These are phyloP conservation scores for Probosciger aterrimus DNA, from an alignment of 2,113 vertebrate genomes.

Conservation along the genomic window DNA sequence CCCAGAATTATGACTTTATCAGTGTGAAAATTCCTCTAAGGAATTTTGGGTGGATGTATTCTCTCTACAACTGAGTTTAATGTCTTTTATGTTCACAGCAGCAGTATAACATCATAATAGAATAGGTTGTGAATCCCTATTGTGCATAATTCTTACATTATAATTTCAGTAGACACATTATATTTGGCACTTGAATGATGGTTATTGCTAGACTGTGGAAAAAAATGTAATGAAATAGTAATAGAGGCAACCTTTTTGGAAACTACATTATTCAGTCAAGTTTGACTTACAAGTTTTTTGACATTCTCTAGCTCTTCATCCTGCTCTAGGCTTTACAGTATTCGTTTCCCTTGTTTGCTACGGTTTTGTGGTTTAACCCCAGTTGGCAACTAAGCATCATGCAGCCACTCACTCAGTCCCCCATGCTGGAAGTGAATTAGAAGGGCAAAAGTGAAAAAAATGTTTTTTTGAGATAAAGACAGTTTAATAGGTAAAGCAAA, in stretches of 20 bases:
- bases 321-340: neutral
- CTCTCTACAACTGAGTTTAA: neutral
- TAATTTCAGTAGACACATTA: conserved; percentile 33
- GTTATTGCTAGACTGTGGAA: conserved; percentile 34
- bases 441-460: neutral
- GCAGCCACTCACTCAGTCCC: rapidly evolving
- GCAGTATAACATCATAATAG: conserved; percentile 21
- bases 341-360: neutral
- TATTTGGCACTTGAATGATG: conserved; percentile 24
- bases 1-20: neutral
- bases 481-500: neutral
- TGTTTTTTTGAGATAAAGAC: rapidly evolving
- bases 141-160: conserved; percentile 44
- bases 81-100: conserved; percentile 17
- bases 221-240: conserved; percentile 16
- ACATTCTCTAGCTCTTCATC: neutral
- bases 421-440: neutral
- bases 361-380: neutral
- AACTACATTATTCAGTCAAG: neutral
- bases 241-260: neutral
- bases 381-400: neutral
- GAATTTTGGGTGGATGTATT: neutral
- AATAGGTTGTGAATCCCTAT: conserved; percentile 10
- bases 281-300: neutral
- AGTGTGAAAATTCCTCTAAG: neutral